A percentile compares a stretch with the other conserved stretches of the same genome.
These are phyloP conservation scores for Lethrus apterus DNA, from an alignment of 1,140 invertebrate genomes.

Conservation along the genomic window DNA sequence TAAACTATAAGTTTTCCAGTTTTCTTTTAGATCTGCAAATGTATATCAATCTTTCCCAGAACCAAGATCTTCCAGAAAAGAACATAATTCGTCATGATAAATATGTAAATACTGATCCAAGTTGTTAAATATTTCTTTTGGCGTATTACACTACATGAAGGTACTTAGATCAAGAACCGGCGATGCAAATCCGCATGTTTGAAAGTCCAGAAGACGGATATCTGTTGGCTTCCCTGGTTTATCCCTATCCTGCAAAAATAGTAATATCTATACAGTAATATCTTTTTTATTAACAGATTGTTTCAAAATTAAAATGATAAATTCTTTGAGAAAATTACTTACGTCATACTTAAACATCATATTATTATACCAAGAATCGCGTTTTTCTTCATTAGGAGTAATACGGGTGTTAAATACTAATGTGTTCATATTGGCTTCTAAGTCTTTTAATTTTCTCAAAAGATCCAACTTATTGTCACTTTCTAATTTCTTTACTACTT, in stretches of 20 bases:
- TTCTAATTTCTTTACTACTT: no score
- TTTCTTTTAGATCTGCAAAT: no score
- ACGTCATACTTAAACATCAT: constrained; percentile 47
- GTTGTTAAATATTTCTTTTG: constrained; percentile 41
- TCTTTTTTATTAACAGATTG: no score
- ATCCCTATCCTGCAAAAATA: background rate
- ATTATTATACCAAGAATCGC: constrained; percentile 52
- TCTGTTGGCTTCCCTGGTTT: constrained; percentile 32
- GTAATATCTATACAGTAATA: no score
- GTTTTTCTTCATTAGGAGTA: no score
- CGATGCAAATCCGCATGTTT: constrained; percentile 48
- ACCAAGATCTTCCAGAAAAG: no score
- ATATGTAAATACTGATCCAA: constrained; percentile 44
- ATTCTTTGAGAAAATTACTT: constrained; percentile 4
- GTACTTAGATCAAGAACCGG: constrained; percentile 52
- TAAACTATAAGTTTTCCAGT: no score
- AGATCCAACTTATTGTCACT: no score
- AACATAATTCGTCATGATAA: constrained; percentile 48
- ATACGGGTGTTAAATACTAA: no score
- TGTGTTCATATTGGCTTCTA: no score
- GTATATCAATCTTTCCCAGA: no score
- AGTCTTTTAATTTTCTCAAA: no score
- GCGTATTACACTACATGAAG: constrained; percentile 49
- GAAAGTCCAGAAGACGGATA: constrained; percentile 49
- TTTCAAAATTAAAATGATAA: background rate